These are phyloP conservation scores for Cataglyphis altisquamis DNA, from an alignment of 2,888 invertebrate genomes.

Conservation along the genomic window DNA sequence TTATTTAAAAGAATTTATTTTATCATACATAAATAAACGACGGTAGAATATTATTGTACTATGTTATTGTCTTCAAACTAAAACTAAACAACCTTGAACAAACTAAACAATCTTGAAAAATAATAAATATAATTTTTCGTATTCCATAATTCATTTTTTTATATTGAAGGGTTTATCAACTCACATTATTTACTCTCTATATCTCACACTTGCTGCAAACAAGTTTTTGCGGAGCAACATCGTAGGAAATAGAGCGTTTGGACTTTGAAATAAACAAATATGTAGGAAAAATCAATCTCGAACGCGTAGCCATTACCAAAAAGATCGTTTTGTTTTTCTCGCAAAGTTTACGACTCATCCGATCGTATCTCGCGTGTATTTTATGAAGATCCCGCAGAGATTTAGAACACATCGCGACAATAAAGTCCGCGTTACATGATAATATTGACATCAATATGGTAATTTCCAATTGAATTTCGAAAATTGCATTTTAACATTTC, in stretches of 20 bases:
- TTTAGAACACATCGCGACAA: neutral
- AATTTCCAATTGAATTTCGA: neutral
- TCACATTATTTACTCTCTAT: neutral
- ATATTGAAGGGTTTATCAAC: slow-evolving; percentile 21
- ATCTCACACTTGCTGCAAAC: slow-evolving; percentile 10
- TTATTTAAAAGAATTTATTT: neutral
- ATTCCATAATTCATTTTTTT: neutral
- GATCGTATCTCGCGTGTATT: slow-evolving; percentile 2
- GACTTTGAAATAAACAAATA: slow-evolving; percentile 35
- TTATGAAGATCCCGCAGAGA: neutral
- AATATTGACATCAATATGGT: neutral
- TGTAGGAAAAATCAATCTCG: slow-evolving; percentile 9
- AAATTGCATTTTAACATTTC: slow-evolving; percentile 20
- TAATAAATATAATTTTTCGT: neutral
- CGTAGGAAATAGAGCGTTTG: neutral
- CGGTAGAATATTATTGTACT: neutral
- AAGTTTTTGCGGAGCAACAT: slow-evolving; percentile 21
- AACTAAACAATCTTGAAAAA: neutral
- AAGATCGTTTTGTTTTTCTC: slow-evolving; percentile 10
- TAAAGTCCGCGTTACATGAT: neutral
- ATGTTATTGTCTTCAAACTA: neutral
- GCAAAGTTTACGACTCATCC: neutral
- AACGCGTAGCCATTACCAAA: slow-evolving; percentile 27
- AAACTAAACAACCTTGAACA: neutral
- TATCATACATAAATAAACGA: neutral